phyloP scores from a whole-genome alignment of 2,888 invertebrate species.

The Caenorhabditis imperialis region DNA sequence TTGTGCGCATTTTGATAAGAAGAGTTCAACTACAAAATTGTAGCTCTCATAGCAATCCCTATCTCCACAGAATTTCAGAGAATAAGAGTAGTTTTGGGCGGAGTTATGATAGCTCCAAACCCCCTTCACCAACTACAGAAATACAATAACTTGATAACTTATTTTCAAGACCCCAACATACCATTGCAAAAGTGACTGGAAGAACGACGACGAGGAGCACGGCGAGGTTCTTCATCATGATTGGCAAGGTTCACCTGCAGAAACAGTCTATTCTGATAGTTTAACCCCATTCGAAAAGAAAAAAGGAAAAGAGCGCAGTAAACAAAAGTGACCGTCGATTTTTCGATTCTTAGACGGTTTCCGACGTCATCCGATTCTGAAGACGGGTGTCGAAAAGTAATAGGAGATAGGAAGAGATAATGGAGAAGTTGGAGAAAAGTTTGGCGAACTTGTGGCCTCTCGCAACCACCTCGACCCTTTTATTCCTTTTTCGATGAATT shows the following conservation, averaged over 20 bases:
- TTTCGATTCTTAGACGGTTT: too few relatives aligned
- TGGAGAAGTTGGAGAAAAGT: slow-evolving; percentile 16
- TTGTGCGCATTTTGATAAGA: too few relatives aligned
- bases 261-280: too few relatives aligned
- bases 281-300: background rate
- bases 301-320: background rate
- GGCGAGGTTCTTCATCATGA: background rate
- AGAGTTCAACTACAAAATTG: too few relatives aligned
- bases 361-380: background rate
- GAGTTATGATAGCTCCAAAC: too few relatives aligned
- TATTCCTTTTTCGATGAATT: background rate
- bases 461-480: background rate
- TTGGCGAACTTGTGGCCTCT: slow-evolving; percentile 13
- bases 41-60: too few relatives aligned
- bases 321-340: background rate
- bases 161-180: background rate
- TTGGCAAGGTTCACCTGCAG: background rate
- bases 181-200: background rate
- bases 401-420: too few relatives aligned
- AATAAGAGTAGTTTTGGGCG: too few relatives aligned
- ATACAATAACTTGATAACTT: too few relatives aligned
- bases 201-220: background rate
- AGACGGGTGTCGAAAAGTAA: background rate
- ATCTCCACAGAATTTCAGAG: too few relatives aligned
- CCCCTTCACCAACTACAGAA: too few relatives aligned